These are phyloP conservation scores for Elephantulus edwardii DNA, from an alignment of 2,113 vertebrate genomes.

Conservation along the genomic window DNA sequence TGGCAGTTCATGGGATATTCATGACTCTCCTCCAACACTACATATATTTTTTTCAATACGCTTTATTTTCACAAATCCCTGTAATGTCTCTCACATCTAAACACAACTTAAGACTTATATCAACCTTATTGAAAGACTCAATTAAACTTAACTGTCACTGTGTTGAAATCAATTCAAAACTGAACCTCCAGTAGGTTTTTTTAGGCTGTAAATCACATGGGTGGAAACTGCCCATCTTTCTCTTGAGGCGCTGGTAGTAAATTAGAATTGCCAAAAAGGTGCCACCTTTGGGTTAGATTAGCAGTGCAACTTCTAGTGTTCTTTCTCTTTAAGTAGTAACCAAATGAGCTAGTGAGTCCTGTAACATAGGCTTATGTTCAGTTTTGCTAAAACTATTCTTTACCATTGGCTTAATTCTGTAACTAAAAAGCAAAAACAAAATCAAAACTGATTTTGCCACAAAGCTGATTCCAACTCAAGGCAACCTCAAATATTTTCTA, in stretches of 20 bases:
- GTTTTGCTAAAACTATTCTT: background rate
- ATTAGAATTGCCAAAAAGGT: too few relatives aligned
- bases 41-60: background rate
- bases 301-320: too few relatives aligned
- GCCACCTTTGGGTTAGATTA: too few relatives aligned
- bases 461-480: background rate
- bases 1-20: too few relatives aligned
- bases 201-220: too few relatives aligned
- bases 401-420: background rate
- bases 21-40: too few relatives aligned
- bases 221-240: too few relatives aligned
- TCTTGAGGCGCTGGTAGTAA: too few relatives aligned
- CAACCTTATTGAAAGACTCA: too few relatives aligned
- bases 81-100: background rate
- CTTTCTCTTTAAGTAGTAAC: background rate
- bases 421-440: background rate
- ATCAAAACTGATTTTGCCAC: background rate
- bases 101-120: background rate
- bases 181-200: too few relatives aligned
- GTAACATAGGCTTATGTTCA: background rate
- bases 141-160: too few relatives aligned
- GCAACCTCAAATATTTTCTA: background rate
- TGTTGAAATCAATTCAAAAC: too few relatives aligned
- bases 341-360: background rate
- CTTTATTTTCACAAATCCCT: background rate